Evolutionary conservation across 2,888 invertebrate genomes (phyloP).

Genomic region (Ochropacha duplaris): DNA sequence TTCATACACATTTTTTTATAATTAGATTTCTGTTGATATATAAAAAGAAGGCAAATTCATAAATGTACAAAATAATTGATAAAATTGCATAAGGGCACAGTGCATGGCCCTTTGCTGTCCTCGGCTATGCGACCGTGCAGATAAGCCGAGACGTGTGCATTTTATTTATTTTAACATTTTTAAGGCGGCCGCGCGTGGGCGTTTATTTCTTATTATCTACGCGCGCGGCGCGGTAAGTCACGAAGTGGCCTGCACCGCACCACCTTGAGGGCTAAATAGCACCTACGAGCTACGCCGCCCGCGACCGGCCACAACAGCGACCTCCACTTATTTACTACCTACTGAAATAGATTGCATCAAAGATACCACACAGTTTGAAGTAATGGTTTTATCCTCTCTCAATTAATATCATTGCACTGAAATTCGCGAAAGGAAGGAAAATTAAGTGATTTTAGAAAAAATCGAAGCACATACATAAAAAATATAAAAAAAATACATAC

Average conservation of each 20-base stretch:
- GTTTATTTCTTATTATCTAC: constrained; percentile 60
- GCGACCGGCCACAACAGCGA: constrained; percentile 26
- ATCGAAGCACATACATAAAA: no score
- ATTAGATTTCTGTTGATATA: background rate
- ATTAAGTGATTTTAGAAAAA: no score
- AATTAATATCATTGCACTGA: background rate
- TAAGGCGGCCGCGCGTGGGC: constrained; percentile 62
- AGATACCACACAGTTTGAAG: constrained; percentile 15
- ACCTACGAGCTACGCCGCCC: constrained; percentile 45
- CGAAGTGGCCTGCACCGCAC: constrained; percentile 66
- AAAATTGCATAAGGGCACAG: constrained; percentile 26
- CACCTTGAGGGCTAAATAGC: constrained; percentile 81
- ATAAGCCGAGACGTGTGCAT: constrained; percentile 79
- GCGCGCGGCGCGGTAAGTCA: constrained; percentile 76
- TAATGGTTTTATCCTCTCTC: constrained; percentile 6
- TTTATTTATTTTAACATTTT: constrained; percentile 83
- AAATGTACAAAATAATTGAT: constrained; percentile 23
- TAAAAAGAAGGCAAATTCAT: background rate
- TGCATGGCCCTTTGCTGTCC: constrained; percentile 63
- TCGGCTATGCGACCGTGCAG: constrained; percentile 64
- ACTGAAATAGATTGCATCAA: constrained; percentile 40
- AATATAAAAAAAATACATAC: no score
- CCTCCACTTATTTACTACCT: constrained; percentile 52
- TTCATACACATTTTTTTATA: background rate
- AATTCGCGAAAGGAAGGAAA: no score